phyloP scores from a whole-genome alignment of 2,797 vertebrate species.

The Aphelocoma californica region DNA sequence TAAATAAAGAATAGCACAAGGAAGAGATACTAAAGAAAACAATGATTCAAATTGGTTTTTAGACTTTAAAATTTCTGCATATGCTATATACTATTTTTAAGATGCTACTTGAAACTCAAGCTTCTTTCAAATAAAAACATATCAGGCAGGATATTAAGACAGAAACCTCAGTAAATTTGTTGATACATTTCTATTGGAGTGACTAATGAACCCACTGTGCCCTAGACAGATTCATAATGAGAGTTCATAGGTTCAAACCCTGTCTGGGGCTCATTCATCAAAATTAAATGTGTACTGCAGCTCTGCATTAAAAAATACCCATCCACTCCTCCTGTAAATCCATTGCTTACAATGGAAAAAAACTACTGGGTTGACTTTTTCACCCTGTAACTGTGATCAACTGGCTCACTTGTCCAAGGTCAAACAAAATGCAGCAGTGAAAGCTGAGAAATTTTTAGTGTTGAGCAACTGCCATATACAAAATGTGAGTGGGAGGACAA shows the following conservation, averaged over 20 bases:
- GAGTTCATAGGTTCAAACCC: slow-evolving; percentile 71
- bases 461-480: not conserved
- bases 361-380: slow-evolving; percentile 37
- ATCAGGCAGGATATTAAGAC: slow-evolving; percentile 31
- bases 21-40: not conserved
- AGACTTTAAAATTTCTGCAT: not conserved
- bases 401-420: slow-evolving; percentile 38
- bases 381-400: slow-evolving; percentile 43
- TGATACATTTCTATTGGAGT: slow-evolving; percentile 58
- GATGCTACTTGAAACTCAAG: not conserved
- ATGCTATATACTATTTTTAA: not conserved
- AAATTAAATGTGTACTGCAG: slow-evolving; percentile 60
- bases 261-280: slow-evolving; percentile 65
- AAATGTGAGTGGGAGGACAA: not conserved
- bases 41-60: not conserved
- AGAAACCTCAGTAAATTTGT: slow-evolving; percentile 60
- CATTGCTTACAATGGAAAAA: slow-evolving; percentile 41
- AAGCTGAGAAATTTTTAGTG: not conserved
- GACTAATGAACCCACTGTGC: slow-evolving; percentile 67
- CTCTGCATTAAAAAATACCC: slow-evolving; percentile 54
- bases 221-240: slow-evolving; percentile 70
- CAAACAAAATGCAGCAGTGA: slow-evolving; percentile 35
- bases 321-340: slow-evolving; percentile 40
- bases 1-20: not conserved
- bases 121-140: slow-evolving; percentile 20